Conservation (phyloP, 2,113 vertebrate species). For the Gnathonemus echidnorhynchus region DNA sequence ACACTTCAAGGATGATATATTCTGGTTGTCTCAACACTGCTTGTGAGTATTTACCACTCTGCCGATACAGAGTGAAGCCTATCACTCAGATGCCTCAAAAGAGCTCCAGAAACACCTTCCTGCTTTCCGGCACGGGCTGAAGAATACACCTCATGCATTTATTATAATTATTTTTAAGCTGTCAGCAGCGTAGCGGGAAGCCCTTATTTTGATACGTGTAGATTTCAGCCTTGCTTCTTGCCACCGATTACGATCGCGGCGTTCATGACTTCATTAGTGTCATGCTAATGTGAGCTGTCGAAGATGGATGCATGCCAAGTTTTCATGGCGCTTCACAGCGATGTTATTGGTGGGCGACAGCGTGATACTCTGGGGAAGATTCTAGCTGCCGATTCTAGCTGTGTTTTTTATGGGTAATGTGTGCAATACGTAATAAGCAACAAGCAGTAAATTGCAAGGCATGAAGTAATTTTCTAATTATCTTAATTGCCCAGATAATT, state of each 20-base stretch:
- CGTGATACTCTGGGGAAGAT: not conserved
- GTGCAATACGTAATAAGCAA: not conserved
- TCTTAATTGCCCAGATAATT: not conserved
- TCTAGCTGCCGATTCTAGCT: not conserved
- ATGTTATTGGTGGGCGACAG: not conserved
- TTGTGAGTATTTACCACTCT: slow-evolving; percentile 33
- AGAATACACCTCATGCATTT: slow-evolving; percentile 37
- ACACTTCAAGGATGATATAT: slow-evolving; percentile 49
- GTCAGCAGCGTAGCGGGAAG: not conserved
- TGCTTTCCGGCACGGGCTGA: slow-evolving; percentile 33
- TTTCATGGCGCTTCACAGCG: not conserved
- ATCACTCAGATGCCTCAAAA: slow-evolving; percentile 45
- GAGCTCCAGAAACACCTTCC: slow-evolving; percentile 38
- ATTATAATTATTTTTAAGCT: slow-evolving; percentile 1
- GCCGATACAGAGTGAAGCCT: slow-evolving; percentile 38
- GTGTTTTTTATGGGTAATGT: not conserved
- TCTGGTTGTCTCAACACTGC: slow-evolving; percentile 45
- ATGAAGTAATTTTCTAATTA: slow-evolving; percentile 8
- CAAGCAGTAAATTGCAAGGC: slow-evolving; percentile 1
- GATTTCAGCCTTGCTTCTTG: not conserved
- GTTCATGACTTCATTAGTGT: slow-evolving; percentile 6
- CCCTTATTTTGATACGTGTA: not conserved
- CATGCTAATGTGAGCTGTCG: not conserved
- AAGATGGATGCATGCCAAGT: not conserved
- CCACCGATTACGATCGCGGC: not conserved